Evolutionary conservation across 2,888 invertebrate genomes (phyloP), one percentile per base, ranked within the genome.

Genomic region (Eueremaeus valkanovi): DNA sequence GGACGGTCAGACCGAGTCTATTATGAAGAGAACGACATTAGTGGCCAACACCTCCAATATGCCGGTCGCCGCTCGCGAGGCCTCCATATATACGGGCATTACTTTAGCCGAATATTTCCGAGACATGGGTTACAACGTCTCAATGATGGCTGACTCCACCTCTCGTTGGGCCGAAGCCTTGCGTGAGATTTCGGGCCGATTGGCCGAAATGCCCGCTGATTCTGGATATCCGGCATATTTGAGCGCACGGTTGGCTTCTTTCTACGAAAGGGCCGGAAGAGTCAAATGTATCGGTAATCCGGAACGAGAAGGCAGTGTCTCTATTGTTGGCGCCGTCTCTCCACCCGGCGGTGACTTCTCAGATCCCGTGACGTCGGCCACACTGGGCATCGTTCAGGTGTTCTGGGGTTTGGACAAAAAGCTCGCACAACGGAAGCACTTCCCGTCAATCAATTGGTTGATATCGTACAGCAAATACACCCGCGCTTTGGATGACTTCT

Each of bases 71-170:
- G 99, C 99, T 85, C 91, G 99, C 85, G 99, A 99, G 86, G 99
- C 99, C 78, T 99, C 98, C 84, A 99, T 99, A 84, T 99, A 99
- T 85, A 99, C 99, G 78, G 95, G 86, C 84, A 99, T 99, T 85
- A 99, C 99, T 0, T 87, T 99, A n/a, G 96, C 98, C 33, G 99
- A 99, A 86, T 99, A 99, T 86, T 99, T 97, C 92, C 85, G 88
- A 81, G 88, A 88, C 86, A 97, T 97, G 99, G 99, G 99, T 83
- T 96, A 97, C 89, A 94, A 99, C 85, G 99, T 99, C 66, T 95
- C 98, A 81, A 99, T 99, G 99, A 99, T 99, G 99, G 99, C 99
- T 78, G 99, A 99, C 87, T 99, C 98, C 36, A 99, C 99, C 27
- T 99, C 98, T 18, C 94, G 99, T 86, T 99, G 99, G 99, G 99